Percentiles rank a stretch among this genome's conserved stretches.
Conservation (phyloP, 1,140 invertebrate genomes). For the Mya arenaria region DNA sequence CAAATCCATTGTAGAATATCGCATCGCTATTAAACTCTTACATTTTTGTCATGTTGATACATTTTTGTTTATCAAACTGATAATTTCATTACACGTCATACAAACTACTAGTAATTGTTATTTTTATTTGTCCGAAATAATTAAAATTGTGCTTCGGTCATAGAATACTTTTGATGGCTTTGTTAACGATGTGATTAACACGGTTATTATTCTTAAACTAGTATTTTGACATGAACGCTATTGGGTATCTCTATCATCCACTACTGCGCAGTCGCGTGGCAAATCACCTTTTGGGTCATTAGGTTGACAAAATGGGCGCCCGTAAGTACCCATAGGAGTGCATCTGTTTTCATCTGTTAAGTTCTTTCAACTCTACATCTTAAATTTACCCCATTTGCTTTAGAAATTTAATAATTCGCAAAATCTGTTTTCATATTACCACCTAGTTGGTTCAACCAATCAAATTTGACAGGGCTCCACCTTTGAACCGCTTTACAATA, state of each 20-base stretch:
- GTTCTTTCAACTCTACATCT: not conserved
- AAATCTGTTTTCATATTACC: conserved; percentile 16
- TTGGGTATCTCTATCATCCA: conserved; percentile 25
- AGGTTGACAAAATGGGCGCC: conserved; percentile 33
- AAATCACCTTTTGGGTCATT: conserved; percentile 49
- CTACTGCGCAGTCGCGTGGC: conserved; percentile 28
- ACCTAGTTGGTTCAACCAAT: not conserved
- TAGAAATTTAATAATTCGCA: conserved; percentile 43
- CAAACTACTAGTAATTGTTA: too few relatives aligned
- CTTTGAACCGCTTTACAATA: not conserved
- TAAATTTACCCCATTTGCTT: conserved; percentile 27
- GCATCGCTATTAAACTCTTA: too few relatives aligned
- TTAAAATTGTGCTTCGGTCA: too few relatives aligned
- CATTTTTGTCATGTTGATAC: too few relatives aligned
- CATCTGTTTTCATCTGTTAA: conserved; percentile 45
- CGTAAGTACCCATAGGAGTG: conserved; percentile 9
- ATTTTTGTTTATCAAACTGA: too few relatives aligned
- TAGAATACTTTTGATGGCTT: too few relatives aligned
- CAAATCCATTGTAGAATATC: too few relatives aligned
- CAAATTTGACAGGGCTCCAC: not conserved
- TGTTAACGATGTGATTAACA: not conserved
- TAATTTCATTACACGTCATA: too few relatives aligned
- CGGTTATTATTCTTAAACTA: not conserved
- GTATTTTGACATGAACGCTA: conserved; percentile 15
- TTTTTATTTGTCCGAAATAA: too few relatives aligned